A percentile compares a stretch with the other conserved stretches of the same genome.
These are phyloP conservation scores for Spinibarbus caldwelli DNA, from an alignment of 2,797 vertebrate species.

Conservation along the genomic window DNA sequence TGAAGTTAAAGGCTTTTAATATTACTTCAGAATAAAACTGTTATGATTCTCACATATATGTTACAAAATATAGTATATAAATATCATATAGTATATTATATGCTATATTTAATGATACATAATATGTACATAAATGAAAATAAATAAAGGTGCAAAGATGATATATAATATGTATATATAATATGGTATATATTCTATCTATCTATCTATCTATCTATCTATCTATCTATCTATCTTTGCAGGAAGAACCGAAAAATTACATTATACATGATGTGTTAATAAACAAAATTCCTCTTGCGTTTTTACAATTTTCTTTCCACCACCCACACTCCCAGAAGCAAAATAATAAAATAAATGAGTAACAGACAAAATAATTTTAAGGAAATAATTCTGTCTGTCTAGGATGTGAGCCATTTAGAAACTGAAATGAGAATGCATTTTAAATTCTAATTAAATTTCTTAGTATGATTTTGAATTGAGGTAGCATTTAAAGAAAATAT, in stretches of 20 bases:
- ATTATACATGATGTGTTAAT: background rate
- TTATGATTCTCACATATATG: no score
- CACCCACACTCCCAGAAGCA: background rate
- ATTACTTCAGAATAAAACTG: no score
- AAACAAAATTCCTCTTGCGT: background rate
- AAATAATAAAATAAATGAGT: background rate
- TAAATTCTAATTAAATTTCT: background rate
- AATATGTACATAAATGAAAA: no score
- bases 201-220: background rate
- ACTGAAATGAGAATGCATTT: background rate
- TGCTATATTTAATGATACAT: background rate
- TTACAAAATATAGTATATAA: no score
- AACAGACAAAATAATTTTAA: background rate
- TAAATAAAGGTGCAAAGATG: no score
- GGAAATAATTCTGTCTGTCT: background rate
- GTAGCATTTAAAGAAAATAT: background rate
- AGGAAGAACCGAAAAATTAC: background rate
- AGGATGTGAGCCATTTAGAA: background rate
- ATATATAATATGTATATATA: no score
- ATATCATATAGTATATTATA: background rate
- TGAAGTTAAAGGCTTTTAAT: no score
- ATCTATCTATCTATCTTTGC: background rate
- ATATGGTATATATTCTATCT: no score
- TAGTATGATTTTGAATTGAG: background rate
- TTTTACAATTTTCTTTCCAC: background rate